Conservation (phyloP, 2,888 invertebrate genomes). For the Asteroscopus sphinx region DNA sequence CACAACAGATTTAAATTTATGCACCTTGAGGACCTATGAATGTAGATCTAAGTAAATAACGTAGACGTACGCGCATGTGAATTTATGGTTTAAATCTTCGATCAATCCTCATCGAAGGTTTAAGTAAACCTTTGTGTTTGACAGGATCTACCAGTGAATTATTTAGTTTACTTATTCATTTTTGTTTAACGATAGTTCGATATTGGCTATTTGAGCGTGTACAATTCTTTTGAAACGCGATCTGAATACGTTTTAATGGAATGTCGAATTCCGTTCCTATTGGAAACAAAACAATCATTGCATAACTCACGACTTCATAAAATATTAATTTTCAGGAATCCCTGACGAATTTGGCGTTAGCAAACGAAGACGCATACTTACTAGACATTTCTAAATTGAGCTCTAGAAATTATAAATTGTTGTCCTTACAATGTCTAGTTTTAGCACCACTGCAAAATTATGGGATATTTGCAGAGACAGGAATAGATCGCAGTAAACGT, state of each 20-base stretch:
- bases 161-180: not conserved
- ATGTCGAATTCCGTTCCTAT: not conserved
- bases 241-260: not conserved
- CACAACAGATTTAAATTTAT: slow-evolving; percentile 42
- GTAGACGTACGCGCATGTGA: slow-evolving; percentile 17
- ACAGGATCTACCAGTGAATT: slow-evolving; percentile 5
- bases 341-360: not conserved
- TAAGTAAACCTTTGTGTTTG: slow-evolving; percentile 15
- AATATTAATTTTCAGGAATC: not conserved
- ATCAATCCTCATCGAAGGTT: no score
- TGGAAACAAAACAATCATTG: not conserved
- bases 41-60: slow-evolving; percentile 36
- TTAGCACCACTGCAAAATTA: slow-evolving; percentile 11
- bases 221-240: slow-evolving; percentile 2
- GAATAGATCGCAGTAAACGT: slow-evolving; percentile 47
- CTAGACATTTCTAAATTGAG: not conserved
- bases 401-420: not conserved
- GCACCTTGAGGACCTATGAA: slow-evolving; percentile 47
- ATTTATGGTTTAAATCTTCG: slow-evolving; percentile 22
- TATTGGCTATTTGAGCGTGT: not conserved
- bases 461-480: slow-evolving; percentile 22
- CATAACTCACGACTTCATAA: not conserved
- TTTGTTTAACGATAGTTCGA: not conserved
- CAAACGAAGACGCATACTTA: not conserved
- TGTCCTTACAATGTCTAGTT: slow-evolving; percentile 7